Evolutionary conservation across 1,140 invertebrate genomes (phyloP).

Genomic region (Drosophila watanabei): DNA sequence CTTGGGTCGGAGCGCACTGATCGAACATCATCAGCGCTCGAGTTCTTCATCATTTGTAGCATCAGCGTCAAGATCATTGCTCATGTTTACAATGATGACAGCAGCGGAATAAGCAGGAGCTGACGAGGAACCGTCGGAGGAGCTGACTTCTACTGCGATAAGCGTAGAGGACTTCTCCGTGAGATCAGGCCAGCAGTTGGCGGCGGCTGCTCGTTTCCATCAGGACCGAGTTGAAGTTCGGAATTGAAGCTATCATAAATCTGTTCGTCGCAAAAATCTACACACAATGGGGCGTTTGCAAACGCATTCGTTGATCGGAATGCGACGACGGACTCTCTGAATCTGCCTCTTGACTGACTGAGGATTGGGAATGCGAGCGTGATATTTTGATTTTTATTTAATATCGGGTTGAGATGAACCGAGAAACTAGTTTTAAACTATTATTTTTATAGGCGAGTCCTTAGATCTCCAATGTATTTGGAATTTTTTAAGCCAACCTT

Average conservation of each 20-base stretch:
- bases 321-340: conserved; percentile 59
- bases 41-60: conserved; percentile 86
- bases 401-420: background rate
- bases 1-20: conserved; percentile 25
- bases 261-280: conserved; percentile 83
- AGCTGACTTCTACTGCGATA: conserved; percentile 10
- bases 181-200: conserved; percentile 34
- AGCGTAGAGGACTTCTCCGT: conserved; percentile 33
- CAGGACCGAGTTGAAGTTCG: conserved; percentile 36
- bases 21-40: conserved; percentile 70
- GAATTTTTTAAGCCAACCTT: no score
- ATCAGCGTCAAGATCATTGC: conserved; percentile 86
- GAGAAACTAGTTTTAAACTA: background rate
- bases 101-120: conserved; percentile 41
- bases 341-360: conserved; percentile 61
- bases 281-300: conserved; percentile 84
- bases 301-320: conserved; percentile 82
- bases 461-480: background rate
- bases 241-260: conserved; percentile 83
- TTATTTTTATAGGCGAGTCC: background rate
- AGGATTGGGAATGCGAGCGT: conserved; percentile 38
- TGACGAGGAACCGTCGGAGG: conserved; percentile 21
- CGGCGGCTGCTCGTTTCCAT: conserved; percentile 40
- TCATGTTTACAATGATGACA: conserved; percentile 86
- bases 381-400: background rate